These are phyloP conservation scores for Clinocottus analis DNA, from an alignment of 2,113 vertebrate genomes.

Conservation along the genomic window DNA sequence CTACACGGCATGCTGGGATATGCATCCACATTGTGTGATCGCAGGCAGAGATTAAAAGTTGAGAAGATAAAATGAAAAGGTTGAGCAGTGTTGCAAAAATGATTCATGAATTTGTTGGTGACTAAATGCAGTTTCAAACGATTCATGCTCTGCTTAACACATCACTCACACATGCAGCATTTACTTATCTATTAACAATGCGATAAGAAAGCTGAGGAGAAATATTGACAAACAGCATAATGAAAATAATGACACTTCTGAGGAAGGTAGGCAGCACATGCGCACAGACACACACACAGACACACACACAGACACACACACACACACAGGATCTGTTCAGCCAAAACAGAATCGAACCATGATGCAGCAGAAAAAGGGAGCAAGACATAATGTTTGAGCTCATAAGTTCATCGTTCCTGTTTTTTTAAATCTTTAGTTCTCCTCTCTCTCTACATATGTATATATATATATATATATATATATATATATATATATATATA, in stretches of 20 bases:
- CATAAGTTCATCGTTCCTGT: conserved; percentile 13
- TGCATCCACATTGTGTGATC: background rate
- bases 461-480: background rate
- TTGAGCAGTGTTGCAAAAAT: background rate
- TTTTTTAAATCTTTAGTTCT: too few species aligned
- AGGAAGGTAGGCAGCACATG: conserved; percentile 19
- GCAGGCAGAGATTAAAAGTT: background rate
- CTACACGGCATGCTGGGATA: conserved; percentile 1
- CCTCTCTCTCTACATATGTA: background rate
- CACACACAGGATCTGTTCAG: conserved; percentile 6
- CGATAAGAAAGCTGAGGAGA: conserved; percentile 31
- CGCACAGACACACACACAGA: background rate
- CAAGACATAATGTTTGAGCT: conserved; percentile 40
- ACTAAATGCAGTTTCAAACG: conserved; percentile 1
- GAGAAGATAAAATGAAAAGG: background rate
- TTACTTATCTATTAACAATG: conserved; percentile 1
- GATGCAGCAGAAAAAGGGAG: conserved; percentile 22
- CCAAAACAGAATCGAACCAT: conserved; percentile 22
- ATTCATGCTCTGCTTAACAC: background rate
- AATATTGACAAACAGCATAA: background rate
- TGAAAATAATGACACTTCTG: conserved; percentile 32
- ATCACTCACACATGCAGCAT: conserved; percentile 1
- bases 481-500: too few species aligned
- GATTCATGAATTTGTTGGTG: background rate
- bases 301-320: background rate